A percentile compares a stretch with the other conserved stretches of the same genome.
These are phyloP conservation scores for Amphipoea oculea DNA, from an alignment of 2,888 invertebrate species.

Conservation along the genomic window DNA sequence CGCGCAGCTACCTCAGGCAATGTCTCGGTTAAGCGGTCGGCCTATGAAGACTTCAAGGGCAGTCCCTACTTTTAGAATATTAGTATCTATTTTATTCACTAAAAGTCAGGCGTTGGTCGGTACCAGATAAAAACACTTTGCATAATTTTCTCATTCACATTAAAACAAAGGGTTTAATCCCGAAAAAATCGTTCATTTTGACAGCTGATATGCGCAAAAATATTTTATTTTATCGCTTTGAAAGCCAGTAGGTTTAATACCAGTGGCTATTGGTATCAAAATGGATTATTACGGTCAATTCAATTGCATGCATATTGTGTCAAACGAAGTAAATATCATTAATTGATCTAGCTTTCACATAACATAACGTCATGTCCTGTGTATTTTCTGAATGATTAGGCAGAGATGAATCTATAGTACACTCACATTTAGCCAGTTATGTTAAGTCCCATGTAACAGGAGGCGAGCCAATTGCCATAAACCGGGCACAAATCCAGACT, in stretches of 20 bases:
- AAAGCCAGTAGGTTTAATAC: slow-evolving; percentile 51
- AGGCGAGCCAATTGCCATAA: neutral
- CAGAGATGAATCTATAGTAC: neutral
- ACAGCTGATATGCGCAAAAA: slow-evolving; percentile 53
- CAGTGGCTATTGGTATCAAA: slow-evolving; percentile 41
- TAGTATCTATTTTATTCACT: slow-evolving; percentile 34
- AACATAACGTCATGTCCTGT: neutral
- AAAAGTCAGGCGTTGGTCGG: slow-evolving; percentile 14
- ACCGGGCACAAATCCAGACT: neutral
- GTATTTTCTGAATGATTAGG: neutral
- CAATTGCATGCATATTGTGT: slow-evolving; percentile 25
- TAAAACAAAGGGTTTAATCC: slow-evolving; percentile 61
- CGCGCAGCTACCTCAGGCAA: too few species aligned
- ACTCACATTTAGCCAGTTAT: neutral
- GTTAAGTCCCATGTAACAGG: neutral
- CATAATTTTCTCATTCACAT: slow-evolving; percentile 65
- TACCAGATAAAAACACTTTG: slow-evolving; percentile 62
- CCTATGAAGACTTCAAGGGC: slow-evolving; percentile 19
- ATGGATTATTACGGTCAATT: slow-evolving; percentile 37
- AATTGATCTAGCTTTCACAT: slow-evolving; percentile 1
- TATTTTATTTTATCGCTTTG: slow-evolving; percentile 54
- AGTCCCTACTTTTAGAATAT: slow-evolving; percentile 29
- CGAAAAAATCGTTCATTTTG: slow-evolving; percentile 56
- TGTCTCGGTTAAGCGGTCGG: too few species aligned
- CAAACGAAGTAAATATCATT: slow-evolving; percentile 17